phyloP scores from a whole-genome alignment of 2,888 invertebrate genomes.

The Acronicta alni region DNA sequence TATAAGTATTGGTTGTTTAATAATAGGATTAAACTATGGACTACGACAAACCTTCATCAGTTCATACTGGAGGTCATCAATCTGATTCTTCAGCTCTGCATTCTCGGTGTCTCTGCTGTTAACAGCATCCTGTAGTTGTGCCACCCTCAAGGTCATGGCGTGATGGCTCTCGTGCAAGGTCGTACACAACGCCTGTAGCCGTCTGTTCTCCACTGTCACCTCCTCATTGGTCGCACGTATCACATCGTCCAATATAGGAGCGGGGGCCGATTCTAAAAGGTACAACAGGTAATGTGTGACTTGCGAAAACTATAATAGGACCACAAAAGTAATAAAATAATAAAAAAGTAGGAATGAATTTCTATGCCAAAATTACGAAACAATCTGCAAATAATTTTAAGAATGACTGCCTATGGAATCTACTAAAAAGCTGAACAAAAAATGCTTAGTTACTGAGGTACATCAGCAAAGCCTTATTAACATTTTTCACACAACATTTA shows the following conservation, averaged over 20 bases:
- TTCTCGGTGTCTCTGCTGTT: slow-evolving; percentile 98
- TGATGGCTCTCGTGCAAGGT: slow-evolving; percentile 98
- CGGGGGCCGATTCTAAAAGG: slow-evolving; percentile 88
- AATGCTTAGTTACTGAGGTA: too few relatives aligned
- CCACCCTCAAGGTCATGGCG: slow-evolving; percentile 96
- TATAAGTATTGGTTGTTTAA: too few relatives aligned
- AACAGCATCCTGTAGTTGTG: slow-evolving; percentile 95
- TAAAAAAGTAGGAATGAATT: too few relatives aligned
- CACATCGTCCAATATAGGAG: slow-evolving; percentile 93
- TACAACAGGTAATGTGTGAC: background rate
- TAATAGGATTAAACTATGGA: background rate
- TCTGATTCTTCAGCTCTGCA: slow-evolving; percentile 98
- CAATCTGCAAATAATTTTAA: too few relatives aligned
- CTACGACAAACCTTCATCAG: slow-evolving; percentile 91
- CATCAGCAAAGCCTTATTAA: too few relatives aligned
- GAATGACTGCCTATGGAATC: too few relatives aligned
- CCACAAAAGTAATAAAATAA: background rate
- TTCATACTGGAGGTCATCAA: slow-evolving; percentile 98
- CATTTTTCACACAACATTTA: background rate
- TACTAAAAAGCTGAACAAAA: too few relatives aligned
- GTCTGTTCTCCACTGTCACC: slow-evolving; percentile 96
- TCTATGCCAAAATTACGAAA: too few relatives aligned
- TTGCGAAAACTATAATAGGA: background rate
- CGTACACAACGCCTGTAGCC: slow-evolving; percentile 97
- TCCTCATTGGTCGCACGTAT: slow-evolving; percentile 96